phyloP scores from a whole-genome alignment of 2,797 vertebrate species.

The Steatocranus sp. region DNA sequence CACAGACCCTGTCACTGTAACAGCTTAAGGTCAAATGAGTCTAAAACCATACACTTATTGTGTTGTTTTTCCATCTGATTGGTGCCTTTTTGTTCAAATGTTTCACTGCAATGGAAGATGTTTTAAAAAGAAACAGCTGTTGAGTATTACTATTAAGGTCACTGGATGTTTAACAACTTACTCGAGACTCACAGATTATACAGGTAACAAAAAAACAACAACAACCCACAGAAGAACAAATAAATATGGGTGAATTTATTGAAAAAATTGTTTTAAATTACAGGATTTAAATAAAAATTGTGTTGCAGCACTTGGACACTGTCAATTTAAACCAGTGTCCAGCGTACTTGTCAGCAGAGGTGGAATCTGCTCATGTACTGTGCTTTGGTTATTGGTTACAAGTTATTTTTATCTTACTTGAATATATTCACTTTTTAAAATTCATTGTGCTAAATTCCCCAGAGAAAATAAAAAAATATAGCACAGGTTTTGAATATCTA shows the following conservation, averaged over 20 bases:
- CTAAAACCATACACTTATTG: background rate
- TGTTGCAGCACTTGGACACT: background rate
- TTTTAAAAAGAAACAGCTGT: background rate
- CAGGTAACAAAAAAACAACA: background rate
- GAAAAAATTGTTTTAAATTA: background rate
- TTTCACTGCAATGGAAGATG: background rate
- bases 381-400: background rate
- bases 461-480: background rate
- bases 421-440: background rate
- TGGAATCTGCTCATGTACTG: background rate
- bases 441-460: background rate
- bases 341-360: background rate
- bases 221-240: background rate
- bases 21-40: background rate
- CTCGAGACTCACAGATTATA: background rate
- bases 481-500: background rate
- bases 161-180: background rate
- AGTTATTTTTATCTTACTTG: background rate
- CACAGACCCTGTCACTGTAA: background rate
- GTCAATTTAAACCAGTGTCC: background rate
- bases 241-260: background rate
- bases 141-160: accelerated
- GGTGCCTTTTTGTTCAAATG: accelerated
- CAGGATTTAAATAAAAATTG: background rate
- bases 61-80: background rate